Percentiles rank a stretch among this genome's conserved stretches.
Conservation (phyloP, 2,888 invertebrate species). For the Tillus elongatus region DNA sequence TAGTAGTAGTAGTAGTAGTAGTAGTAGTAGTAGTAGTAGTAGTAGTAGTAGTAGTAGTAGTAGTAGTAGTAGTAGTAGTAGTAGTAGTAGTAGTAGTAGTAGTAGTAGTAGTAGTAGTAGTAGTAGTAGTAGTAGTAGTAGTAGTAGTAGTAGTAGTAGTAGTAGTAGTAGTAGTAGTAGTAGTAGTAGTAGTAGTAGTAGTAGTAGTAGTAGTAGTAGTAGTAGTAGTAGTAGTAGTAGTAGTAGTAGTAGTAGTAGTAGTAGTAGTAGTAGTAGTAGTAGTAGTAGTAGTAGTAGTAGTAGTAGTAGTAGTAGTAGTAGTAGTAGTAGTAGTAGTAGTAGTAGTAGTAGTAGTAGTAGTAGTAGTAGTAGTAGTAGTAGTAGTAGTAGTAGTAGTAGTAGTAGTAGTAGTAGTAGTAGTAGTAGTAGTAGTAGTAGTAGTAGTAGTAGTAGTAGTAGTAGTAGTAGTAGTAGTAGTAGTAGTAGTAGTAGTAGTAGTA, state of each 20-base stretch:
- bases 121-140: constrained; percentile 3
- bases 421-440: constrained; percentile 3
- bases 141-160: constrained; percentile 3
- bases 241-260: constrained; percentile 3
- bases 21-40: constrained; percentile 3
- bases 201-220: constrained; percentile 3
- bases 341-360: constrained; percentile 3
- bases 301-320: constrained; percentile 3
- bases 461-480: constrained; percentile 3
- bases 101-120: constrained; percentile 3
- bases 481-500: constrained; percentile 3
- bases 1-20: constrained; percentile 3
- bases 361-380: constrained; percentile 3
- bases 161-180: constrained; percentile 3
- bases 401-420: constrained; percentile 3
- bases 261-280: constrained; percentile 3
- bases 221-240: constrained; percentile 3
- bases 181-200: constrained; percentile 3
- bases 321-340: constrained; percentile 3
- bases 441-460: constrained; percentile 3
- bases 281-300: constrained; percentile 3
- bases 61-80: constrained; percentile 3
- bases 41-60: constrained; percentile 3
- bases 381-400: constrained; percentile 3
- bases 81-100: constrained; percentile 3